A percentile compares a stretch with the other conserved stretches of the same genome.
Conservation (phyloP, 2,113 vertebrate species). For the Glaucomys volans region DNA sequence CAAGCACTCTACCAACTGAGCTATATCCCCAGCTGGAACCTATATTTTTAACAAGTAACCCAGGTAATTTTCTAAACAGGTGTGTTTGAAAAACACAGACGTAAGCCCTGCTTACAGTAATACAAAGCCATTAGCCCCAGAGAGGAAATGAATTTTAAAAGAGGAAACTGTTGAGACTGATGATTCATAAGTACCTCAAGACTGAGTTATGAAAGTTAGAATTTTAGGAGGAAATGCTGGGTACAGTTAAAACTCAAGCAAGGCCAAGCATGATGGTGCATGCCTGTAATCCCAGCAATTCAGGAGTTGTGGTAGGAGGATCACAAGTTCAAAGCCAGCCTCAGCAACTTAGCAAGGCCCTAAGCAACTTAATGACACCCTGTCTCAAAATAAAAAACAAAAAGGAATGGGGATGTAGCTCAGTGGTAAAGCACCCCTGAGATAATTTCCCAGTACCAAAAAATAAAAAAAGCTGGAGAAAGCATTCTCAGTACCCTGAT, state of each 20-base stretch:
- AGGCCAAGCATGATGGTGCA: too few species aligned
- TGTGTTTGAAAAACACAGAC: slow-evolving; percentile 1
- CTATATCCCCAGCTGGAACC: too few species aligned
- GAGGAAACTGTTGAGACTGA: not conserved
- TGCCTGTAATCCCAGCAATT: too few species aligned
- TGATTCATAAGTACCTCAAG: not conserved
- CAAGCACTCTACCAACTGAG: too few species aligned
- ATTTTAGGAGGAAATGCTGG: not conserved
- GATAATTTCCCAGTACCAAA: too few species aligned
- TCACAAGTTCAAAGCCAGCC: too few species aligned
- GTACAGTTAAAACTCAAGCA: not conserved
- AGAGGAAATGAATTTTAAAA: slow-evolving; percentile 37
- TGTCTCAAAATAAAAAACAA: too few species aligned
- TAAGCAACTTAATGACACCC: too few species aligned
- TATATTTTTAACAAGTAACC: slow-evolving; percentile 16
- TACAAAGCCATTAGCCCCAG: not conserved
- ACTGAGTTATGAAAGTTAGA: not conserved
- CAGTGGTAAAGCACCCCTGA: too few species aligned
- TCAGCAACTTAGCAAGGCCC: too few species aligned
- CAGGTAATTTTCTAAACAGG: slow-evolving; percentile 44
- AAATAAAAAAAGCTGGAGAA: not conserved
- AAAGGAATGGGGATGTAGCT: too few species aligned
- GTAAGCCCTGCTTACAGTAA: slow-evolving; percentile 14
- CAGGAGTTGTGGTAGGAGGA: too few species aligned
- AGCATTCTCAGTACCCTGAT: not conserved